Evolutionary conservation across 2,888 invertebrate species (phyloP), one percentile per base, ranked within the genome.

Genomic region (Geotrupes spiniger): DNA sequence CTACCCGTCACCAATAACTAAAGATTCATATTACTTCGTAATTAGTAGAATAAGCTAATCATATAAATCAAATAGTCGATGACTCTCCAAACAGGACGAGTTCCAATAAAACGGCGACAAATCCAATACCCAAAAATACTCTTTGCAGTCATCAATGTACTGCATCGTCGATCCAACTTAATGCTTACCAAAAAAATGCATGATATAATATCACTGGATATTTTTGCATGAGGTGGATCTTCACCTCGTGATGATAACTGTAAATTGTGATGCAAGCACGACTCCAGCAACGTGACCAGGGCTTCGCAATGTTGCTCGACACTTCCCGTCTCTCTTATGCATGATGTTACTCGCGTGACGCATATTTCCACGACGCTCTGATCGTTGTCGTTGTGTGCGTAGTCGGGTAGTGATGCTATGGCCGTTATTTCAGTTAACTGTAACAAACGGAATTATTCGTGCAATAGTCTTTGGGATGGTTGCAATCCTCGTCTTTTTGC

Each of bases 281-380:
- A 88, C 75, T 92, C 90, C 50, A 96, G 75, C 42, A 96, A 75
- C 29, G 85, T 83, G 14, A 96, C 92, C 56, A 96, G 74, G 1
- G 90, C 84, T 41, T 84, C 82, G 40, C 89, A 89, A 73, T 95
- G 91, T 58, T 87, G 82, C 69, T 94, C 92, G 48, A 94, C 85
- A 26, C 89, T 90, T 29, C 80, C 84, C 0, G 92, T 93, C 74
- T 95, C 94, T 62, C 93, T 83, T 56, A 95, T 87, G 63, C 93
- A 92, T 57, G 92, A 89, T 33, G 92, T 91, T 31, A 93, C 87
- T 53, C 94, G 76, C 1, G 94, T 92, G 51, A 96, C 86, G 72
- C 93, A 93, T 66, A 96, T 94, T 75, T 96, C 95, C 59, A 95
- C 92, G 52, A 95, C 89, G 61, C 92, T 92, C 74, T 96, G 95